Evolutionary conservation across 2,888 invertebrate genomes (phyloP).

Genomic region (Danaus chrysippus): DNA sequence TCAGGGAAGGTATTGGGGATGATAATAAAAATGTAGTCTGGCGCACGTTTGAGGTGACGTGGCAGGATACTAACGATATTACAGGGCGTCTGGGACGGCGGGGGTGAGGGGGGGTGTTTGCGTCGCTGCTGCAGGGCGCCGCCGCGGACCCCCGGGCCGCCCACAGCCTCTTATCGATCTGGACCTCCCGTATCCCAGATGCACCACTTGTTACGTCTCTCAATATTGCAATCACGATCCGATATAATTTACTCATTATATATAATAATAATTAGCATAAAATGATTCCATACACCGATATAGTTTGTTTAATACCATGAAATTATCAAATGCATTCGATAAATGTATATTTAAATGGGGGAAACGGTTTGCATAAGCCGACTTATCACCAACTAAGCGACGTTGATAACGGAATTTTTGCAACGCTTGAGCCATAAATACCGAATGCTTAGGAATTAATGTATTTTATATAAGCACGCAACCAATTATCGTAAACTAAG

Average conservation of each 20-base stretch:
- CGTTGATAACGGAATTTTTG: background rate
- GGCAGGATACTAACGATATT: slow-evolving; percentile 31
- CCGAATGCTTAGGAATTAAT: background rate
- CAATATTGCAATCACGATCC: slow-evolving; percentile 26
- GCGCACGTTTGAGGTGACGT: slow-evolving; percentile 19
- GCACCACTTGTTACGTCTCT: slow-evolving; percentile 71
- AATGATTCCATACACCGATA: slow-evolving; percentile 5
- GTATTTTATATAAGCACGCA: slow-evolving; percentile 1
- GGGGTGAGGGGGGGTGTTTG: slow-evolving; percentile 27
- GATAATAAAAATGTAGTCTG: slow-evolving; percentile 7
- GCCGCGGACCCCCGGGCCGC: slow-evolving; percentile 31
- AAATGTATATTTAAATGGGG: slow-evolving; percentile 42
- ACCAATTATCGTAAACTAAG: background rate
- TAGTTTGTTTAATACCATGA: slow-evolving; percentile 29
- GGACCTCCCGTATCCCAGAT: slow-evolving; percentile 49
- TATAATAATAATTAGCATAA: background rate
- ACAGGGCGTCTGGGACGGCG: slow-evolving; percentile 24
- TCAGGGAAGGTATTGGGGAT: background rate
- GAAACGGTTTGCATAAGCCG: slow-evolving; percentile 39
- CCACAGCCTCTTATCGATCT: slow-evolving; percentile 47
- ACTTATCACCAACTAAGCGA: slow-evolving; percentile 34
- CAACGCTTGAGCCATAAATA: too few species aligned
- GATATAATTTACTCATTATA: slow-evolving; percentile 3
- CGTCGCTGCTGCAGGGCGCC: slow-evolving; percentile 30
- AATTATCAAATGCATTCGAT: slow-evolving; percentile 36